A percentile compares a stretch with the other conserved stretches of the same genome.
These are phyloP conservation scores for Labrus mixtus DNA, from an alignment of 2,113 vertebrate species.

Conservation along the genomic window DNA sequence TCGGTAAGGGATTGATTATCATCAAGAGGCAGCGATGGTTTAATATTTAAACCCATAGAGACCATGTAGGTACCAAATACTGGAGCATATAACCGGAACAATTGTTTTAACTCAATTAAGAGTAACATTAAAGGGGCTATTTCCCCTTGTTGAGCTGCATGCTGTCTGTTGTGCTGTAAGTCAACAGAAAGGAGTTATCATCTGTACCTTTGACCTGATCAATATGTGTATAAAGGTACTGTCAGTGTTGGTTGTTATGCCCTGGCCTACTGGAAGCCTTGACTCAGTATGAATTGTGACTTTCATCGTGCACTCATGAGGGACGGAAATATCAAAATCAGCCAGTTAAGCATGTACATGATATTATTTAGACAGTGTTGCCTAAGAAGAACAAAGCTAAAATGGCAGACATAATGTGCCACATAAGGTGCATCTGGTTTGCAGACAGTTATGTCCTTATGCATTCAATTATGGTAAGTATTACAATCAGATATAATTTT, in stretches of 20 bases:
- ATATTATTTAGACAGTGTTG: neutral
- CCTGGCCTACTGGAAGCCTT: conserved; percentile 9
- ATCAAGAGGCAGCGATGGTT: conserved; percentile 81
- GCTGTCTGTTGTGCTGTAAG: conserved; percentile 81
- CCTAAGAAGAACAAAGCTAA: neutral
- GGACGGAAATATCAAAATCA: conserved; percentile 10
- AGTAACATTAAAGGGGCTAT: conserved; percentile 84
- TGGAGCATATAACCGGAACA: conserved; percentile 84
- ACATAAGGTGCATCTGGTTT: no score
- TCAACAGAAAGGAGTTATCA: conserved; percentile 82
- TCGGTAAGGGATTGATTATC: conserved; percentile 87
- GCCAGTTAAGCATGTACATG: neutral
- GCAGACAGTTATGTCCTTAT: no score
- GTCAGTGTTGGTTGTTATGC: conserved; percentile 21
- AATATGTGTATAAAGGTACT: conserved; percentile 85
- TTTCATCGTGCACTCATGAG: conserved; percentile 10
- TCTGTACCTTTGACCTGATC: conserved; percentile 81
- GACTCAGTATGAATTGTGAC: conserved; percentile 9
- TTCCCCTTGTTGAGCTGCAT: conserved; percentile 40
- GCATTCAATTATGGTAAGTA: no score
- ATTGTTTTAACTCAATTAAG: conserved; percentile 91
- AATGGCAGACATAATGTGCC: neutral
- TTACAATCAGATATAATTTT: no score
- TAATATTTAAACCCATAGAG: conserved; percentile 88
- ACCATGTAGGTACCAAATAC: conserved; percentile 84